phyloP scores from a whole-genome alignment of 2,888 invertebrate species.

The Callinectes sapidus region DNA sequence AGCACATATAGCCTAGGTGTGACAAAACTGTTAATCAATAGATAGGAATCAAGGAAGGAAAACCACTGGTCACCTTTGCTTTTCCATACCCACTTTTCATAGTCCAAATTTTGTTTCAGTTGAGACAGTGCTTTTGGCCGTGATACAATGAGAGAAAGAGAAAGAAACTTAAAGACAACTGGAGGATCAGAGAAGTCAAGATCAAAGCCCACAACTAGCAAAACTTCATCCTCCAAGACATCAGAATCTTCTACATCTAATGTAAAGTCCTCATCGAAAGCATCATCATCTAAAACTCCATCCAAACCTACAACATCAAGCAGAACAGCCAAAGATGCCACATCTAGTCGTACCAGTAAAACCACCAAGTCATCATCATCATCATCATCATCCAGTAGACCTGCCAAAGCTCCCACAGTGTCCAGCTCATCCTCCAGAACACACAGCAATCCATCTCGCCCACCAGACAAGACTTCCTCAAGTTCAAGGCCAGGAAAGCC shows the following conservation, averaged over 20 bases:
- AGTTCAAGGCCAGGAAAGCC: slow-evolving; percentile 3
- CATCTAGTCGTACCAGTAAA: slow-evolving; percentile 1
- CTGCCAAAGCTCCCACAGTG: not conserved
- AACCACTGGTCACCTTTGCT: not conserved
- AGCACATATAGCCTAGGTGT: not conserved
- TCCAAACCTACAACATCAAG: slow-evolving; percentile 34
- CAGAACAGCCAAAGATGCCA: not conserved
- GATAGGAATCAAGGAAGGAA: not conserved
- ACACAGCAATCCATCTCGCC: not conserved
- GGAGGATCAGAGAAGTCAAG: slow-evolving; percentile 49
- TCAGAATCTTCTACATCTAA: slow-evolving; percentile 38
- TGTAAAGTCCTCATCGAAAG: slow-evolving; percentile 29
- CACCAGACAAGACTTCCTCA: slow-evolving; percentile 31
- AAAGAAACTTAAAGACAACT: slow-evolving; percentile 37
- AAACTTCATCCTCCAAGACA: slow-evolving; percentile 41
- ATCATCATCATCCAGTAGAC: slow-evolving; percentile 9
- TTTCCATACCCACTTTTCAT: not conserved
- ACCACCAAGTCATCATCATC: not conserved
- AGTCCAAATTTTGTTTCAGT: not conserved
- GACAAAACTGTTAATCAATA: not conserved
- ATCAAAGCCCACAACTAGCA: slow-evolving; percentile 47
- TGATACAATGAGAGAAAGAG: slow-evolving; percentile 58
- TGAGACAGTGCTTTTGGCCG: not conserved
- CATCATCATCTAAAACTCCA: slow-evolving; percentile 29
- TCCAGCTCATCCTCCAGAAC: slow-evolving; percentile 11